phyloP scores from a whole-genome alignment of 2,797 vertebrate species.

The Lepilemur ruficaudatus region DNA sequence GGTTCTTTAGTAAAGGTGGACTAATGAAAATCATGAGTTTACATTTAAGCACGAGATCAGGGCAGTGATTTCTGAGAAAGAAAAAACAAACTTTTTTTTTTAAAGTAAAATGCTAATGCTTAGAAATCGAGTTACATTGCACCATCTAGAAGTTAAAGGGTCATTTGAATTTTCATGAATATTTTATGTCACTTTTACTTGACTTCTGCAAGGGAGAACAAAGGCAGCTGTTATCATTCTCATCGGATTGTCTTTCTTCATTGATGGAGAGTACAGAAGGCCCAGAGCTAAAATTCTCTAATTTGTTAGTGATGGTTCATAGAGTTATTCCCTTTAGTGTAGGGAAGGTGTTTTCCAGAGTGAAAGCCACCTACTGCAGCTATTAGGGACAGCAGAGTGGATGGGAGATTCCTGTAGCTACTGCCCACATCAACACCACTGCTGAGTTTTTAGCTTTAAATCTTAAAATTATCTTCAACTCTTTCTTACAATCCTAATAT shows the following conservation, averaged over 20 bases:
- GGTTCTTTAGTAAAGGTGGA: not conserved
- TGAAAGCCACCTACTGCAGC: not conserved
- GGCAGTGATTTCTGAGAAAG: not conserved
- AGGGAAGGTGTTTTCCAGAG: not conserved
- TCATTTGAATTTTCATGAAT: conserved; percentile 40
- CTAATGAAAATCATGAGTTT: not conserved
- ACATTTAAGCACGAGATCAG: not conserved
- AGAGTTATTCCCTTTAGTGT: not conserved
- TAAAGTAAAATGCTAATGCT: not conserved
- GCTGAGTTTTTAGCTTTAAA: not conserved
- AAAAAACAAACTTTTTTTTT: not conserved
- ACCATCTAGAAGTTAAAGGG: not conserved
- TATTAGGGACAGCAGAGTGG: not conserved
- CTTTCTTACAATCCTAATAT: not conserved
- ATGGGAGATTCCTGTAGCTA: not conserved
- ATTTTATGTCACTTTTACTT: conserved; percentile 15
- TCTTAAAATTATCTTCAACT: not conserved
- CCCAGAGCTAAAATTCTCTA: not conserved
- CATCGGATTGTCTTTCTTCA: not conserved
- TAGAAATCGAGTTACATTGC: not conserved
- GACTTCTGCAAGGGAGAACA: not conserved
- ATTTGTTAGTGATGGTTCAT: not conserved
- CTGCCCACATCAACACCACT: not conserved
- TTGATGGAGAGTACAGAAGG: not conserved
- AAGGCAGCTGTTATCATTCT: not conserved